Evolutionary conservation across 1,140 invertebrate genomes (phyloP).

Genomic region (Drosophila punjabiensis): DNA sequence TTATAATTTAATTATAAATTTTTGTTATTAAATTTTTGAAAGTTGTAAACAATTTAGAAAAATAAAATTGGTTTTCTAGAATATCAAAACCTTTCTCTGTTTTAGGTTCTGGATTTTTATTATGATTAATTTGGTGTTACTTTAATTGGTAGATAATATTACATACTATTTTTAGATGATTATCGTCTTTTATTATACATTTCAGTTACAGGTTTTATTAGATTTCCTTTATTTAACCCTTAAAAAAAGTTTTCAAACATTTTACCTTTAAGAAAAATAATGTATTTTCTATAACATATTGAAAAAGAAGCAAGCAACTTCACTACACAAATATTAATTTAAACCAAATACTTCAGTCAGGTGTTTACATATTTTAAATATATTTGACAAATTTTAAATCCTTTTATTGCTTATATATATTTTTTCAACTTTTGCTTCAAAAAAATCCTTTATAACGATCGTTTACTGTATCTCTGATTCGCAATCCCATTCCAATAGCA

Average conservation of each 20-base stretch:
- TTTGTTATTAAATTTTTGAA: too few species aligned
- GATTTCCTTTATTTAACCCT: too few species aligned
- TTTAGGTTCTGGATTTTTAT: neutral
- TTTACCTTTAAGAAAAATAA: too few species aligned
- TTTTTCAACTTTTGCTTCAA: too few species aligned
- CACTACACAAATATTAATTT: neutral
- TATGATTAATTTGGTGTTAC: too few species aligned
- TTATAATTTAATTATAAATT: neutral
- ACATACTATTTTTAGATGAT: too few species aligned
- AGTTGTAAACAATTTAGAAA: neutral
- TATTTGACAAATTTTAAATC: neutral
- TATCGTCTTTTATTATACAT: too few species aligned
- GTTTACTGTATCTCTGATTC: conserved; percentile 3
- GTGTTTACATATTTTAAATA: neutral
- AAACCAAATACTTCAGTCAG: neutral
- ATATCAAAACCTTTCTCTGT: neutral
- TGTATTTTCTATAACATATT: too few species aligned
- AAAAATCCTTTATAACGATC: neutral
- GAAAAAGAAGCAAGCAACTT: too few species aligned
- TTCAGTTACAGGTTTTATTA: too few species aligned
- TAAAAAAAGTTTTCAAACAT: too few species aligned
- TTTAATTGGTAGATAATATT: too few species aligned
- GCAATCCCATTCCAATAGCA: conserved; percentile 48
- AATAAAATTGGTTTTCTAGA: neutral
- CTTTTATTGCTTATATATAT: neutral